Conservation (phyloP, 2,113 vertebrate species). For the Ibidorhyncha struthersii region DNA sequence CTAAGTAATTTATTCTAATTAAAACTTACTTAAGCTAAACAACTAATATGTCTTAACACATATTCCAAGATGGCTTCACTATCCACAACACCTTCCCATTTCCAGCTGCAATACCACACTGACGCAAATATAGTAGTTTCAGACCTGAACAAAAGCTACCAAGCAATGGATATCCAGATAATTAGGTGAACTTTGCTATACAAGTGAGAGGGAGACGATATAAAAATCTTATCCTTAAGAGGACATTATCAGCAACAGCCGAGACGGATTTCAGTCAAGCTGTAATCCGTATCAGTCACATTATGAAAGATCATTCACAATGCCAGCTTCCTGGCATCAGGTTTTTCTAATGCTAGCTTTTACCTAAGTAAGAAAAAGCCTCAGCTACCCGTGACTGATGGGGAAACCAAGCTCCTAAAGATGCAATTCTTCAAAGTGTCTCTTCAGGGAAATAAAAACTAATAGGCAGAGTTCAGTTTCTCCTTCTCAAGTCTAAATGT, state of each 20-base stretch:
- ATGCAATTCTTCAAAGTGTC: not conserved
- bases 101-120: not conserved
- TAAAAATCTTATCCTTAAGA: not conserved
- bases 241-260: not conserved
- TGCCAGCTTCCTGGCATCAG: not conserved
- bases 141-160: not conserved
- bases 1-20: not conserved
- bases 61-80: not conserved
- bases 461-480: not conserved
- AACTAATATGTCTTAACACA: not conserved
- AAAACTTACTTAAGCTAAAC: not conserved
- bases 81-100: not conserved
- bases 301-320: not conserved
- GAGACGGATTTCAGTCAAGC: not conserved
- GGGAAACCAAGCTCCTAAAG: not conserved
- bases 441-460: not conserved
- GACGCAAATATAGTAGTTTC: not conserved
- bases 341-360: not conserved
- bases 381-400: not conserved
- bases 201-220: not conserved
- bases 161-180: not conserved
- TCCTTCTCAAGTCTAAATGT: not conserved
- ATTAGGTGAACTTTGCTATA: not conserved
- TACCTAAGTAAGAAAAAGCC: not conserved
- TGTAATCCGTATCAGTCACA: not conserved